A percentile compares a stretch with the other conserved stretches of the same genome.
Conservation (phyloP, 1,140 invertebrate genomes). For the Musca vetustissima region DNA sequence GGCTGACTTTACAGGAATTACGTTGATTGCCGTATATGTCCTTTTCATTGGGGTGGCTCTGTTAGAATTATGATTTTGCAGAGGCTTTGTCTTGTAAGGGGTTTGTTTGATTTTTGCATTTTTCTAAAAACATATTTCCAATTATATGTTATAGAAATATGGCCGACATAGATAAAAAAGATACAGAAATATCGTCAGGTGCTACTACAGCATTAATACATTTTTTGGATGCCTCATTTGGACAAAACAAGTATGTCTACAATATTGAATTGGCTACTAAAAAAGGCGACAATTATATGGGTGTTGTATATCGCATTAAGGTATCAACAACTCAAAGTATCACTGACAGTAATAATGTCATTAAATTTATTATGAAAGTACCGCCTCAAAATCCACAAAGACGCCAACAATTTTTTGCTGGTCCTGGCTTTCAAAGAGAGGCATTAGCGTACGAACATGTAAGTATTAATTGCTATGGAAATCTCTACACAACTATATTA, state of each 20-base stretch:
- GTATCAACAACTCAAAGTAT: constrained; percentile 3
- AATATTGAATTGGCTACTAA: constrained; percentile 37
- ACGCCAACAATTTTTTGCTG: constrained; percentile 47
- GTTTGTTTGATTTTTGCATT: constrained; percentile 29
- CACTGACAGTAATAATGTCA: background rate
- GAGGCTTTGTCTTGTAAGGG: constrained; percentile 40
- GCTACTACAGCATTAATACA: constrained; percentile 1
- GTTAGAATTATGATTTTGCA: background rate
- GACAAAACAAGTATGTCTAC: constrained; percentile 42
- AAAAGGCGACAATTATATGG: constrained; percentile 55
- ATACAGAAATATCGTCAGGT: background rate
- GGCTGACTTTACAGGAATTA: background rate
- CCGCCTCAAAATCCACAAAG: constrained; percentile 40
- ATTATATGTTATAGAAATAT: background rate
- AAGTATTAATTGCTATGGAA: background rate
- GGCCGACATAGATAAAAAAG: background rate
- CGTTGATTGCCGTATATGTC: background rate
- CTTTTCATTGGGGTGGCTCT: background rate
- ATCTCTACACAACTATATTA: background rate
- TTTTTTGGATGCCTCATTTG: constrained; percentile 54
- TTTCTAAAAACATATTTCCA: constrained; percentile 18
- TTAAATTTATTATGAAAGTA: constrained; percentile 42
- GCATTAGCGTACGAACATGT: constrained; percentile 46
- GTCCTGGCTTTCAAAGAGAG: constrained; percentile 49
- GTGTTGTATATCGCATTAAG: constrained; percentile 46